Conservation (phyloP, 2,888 invertebrate species). For the Rotaria sp. region DNA sequence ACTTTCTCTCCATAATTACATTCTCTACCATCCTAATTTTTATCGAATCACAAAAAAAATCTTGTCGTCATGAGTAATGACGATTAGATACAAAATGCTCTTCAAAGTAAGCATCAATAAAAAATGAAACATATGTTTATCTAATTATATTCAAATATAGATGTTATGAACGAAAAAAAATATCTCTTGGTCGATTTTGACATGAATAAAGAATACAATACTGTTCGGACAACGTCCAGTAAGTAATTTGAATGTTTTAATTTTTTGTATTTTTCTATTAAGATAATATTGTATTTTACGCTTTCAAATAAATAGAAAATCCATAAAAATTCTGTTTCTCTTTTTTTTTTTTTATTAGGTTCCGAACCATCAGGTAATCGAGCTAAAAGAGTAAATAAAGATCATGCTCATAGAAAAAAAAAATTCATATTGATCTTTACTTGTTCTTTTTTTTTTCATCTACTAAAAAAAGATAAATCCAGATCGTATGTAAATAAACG, state of each 20-base stretch:
- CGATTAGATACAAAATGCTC: background rate
- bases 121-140: background rate
- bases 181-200: background rate
- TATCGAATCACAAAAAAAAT: background rate
- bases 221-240: conserved; percentile 12
- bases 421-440: background rate
- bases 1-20: too few species aligned
- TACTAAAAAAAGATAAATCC: background rate
- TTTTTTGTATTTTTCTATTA: too few species aligned
- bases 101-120: background rate
- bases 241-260: background rate
- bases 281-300: too few species aligned
- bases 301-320: background rate
- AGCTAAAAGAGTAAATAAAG: background rate
- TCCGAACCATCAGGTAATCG: background rate
- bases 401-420: background rate
- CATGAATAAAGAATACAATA: conserved; percentile 19
- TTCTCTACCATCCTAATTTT: background rate
- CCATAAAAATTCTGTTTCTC: background rate
- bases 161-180: conserved; percentile 27
- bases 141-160: background rate
- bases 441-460: background rate
- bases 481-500: background rate
- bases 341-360: background rate
- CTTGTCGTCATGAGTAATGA: background rate